phyloP scores from a whole-genome alignment of 2,113 vertebrate genomes.

The Oriolus oriolus region DNA sequence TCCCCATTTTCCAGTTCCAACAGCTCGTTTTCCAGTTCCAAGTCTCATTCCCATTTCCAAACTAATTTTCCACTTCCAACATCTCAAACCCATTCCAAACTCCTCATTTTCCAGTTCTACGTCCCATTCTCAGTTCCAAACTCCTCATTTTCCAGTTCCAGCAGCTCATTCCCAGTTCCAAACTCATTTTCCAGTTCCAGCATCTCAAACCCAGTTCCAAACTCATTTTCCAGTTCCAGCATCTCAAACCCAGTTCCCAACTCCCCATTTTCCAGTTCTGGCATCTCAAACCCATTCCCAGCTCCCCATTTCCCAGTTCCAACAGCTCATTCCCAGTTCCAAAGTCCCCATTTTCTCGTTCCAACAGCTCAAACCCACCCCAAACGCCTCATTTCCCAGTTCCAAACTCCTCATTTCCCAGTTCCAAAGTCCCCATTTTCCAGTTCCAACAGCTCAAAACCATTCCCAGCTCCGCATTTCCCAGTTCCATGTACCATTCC shows the following conservation, averaged over 20 bases:
- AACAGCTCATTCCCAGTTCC: rapidly evolving
- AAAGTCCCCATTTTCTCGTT: not conserved
- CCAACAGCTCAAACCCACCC: no score
- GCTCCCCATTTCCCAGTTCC: not conserved
- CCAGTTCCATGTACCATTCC: not conserved
- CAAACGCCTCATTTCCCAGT: not conserved
- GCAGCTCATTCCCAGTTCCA: not conserved
- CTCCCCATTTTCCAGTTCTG: not conserved
- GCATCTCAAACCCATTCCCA: rapidly evolving
- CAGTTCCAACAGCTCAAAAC: not conserved
- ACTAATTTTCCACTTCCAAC: no score
- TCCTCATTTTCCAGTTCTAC: no score
- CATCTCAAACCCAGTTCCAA: not conserved
- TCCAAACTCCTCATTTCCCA: no score
- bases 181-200: not conserved
- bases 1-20: no score
- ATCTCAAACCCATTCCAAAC: no score
- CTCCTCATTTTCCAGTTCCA: not conserved
- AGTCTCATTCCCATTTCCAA: not conserved
- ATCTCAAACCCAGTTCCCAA: rapidly evolving
- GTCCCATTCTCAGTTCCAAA: not conserved
- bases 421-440: no score
- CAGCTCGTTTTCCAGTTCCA: not conserved
- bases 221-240: not conserved
- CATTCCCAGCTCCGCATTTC: not conserved